Evolutionary conservation across 2,113 vertebrate genomes (phyloP).

Genomic region (Microcebus tavaratra): DNA sequence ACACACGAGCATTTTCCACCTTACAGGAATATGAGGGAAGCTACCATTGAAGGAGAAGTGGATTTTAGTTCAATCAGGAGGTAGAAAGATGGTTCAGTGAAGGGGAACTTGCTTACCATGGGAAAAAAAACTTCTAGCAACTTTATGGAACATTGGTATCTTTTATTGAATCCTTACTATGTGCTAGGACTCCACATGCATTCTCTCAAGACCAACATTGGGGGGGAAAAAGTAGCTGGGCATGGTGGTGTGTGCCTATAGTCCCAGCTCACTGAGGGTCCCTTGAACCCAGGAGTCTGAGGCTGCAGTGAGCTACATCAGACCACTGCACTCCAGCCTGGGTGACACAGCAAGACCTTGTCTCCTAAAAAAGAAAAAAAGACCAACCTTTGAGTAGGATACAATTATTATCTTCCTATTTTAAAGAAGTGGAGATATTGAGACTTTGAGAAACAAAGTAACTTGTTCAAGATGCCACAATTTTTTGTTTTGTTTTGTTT

Average conservation of each 20-base stretch:
- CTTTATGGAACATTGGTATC: neutral
- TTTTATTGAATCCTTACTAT: neutral
- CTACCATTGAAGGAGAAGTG: neutral
- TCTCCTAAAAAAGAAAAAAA: no score
- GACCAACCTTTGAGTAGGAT: neutral
- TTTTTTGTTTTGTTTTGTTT: neutral
- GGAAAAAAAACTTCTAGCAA: slow-evolving; percentile 5
- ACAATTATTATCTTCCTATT: neutral
- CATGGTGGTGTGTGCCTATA: no score
- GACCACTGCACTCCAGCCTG: no score
- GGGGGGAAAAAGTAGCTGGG: no score
- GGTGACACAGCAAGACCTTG: no score
- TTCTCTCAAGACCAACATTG: neutral
- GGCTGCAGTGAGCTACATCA: no score
- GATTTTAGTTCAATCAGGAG: neutral
- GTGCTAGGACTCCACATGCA: neutral
- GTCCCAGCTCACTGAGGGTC: no score
- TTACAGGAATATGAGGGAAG: neutral
- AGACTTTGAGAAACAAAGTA: neutral
- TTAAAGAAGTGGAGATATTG: neutral
- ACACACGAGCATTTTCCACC: neutral
- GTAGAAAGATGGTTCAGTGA: neutral
- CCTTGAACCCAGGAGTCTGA: no score
- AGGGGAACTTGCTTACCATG: neutral
- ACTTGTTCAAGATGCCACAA: neutral